Conservation (phyloP, 2,113 vertebrate species). For the Monarcha castaneiventris region DNA sequence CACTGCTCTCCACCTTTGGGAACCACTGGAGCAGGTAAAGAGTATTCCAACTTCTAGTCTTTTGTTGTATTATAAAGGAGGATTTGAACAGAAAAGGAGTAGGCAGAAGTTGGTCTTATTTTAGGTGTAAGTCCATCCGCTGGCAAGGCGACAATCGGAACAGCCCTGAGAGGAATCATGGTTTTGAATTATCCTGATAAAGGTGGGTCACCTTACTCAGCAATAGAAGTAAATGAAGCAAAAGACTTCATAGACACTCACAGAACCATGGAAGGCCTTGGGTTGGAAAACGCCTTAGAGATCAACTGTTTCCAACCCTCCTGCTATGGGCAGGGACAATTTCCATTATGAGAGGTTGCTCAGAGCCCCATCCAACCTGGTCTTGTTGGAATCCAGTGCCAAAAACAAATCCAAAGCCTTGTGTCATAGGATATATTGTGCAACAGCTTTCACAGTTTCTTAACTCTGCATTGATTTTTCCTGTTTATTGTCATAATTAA, state of each 20-base stretch:
- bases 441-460: background rate
- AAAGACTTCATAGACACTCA: background rate
- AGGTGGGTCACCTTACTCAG: background rate
- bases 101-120: background rate
- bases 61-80: rapidly evolving
- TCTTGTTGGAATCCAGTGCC: background rate
- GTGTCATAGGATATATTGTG: background rate
- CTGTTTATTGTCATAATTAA: background rate
- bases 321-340: background rate
- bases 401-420: background rate
- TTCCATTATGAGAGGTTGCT: background rate
- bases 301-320: background rate
- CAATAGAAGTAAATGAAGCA: background rate
- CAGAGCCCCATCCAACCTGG: background rate
- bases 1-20: background rate
- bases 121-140: background rate
- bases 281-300: background rate
- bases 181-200: background rate
- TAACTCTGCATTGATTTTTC: background rate
- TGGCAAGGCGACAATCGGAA: background rate
- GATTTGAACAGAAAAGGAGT: background rate
- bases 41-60: rapidly evolving
- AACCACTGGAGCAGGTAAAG: background rate
- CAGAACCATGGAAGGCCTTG: background rate
- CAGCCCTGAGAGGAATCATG: background rate